Conservation (phyloP, 2,797 vertebrate genomes). For the Anguilla anguilla region DNA sequence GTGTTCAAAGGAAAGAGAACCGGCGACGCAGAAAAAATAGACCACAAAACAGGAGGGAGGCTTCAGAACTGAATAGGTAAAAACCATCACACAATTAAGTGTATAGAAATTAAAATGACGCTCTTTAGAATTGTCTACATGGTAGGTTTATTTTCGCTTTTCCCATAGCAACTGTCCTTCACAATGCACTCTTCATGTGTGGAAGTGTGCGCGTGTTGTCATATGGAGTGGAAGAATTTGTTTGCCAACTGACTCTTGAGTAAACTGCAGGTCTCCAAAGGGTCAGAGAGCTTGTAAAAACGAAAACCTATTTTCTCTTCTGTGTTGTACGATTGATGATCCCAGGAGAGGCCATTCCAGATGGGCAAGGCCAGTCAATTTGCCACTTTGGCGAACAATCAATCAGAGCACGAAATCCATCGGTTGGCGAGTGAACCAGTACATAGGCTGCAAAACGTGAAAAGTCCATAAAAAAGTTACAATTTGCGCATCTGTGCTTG, state of each 20-base stretch:
- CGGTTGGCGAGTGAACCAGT: neutral
- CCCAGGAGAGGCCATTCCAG: neutral
- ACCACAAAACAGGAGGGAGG: slow-evolving; percentile 7
- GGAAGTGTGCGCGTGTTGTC: neutral
- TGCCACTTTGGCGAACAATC: neutral
- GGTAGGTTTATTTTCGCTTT: slow-evolving; percentile 27
- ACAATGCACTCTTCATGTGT: slow-evolving; percentile 16
- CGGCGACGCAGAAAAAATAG: slow-evolving; percentile 16
- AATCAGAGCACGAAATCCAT: neutral
- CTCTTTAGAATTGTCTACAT: slow-evolving; percentile 34
- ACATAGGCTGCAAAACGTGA: neutral
- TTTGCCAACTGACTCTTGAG: neutral
- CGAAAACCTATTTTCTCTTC: neutral
- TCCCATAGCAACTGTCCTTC: slow-evolving; percentile 3
- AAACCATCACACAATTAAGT: neutral
- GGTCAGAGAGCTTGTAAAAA: neutral
- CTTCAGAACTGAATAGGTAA: neutral
- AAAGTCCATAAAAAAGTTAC: neutral
- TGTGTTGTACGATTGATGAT: neutral
- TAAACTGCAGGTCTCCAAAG: neutral
- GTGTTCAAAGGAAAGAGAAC: slow-evolving; percentile 11
- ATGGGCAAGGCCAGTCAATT: neutral
- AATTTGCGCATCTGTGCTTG: neutral
- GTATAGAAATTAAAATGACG: slow-evolving; percentile 22
- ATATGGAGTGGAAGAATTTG: slow-evolving; percentile 31